These are phyloP conservation scores for Tretioscincus oriximinensis DNA, from an alignment of 2,113 vertebrate genomes.

Conservation along the genomic window DNA sequence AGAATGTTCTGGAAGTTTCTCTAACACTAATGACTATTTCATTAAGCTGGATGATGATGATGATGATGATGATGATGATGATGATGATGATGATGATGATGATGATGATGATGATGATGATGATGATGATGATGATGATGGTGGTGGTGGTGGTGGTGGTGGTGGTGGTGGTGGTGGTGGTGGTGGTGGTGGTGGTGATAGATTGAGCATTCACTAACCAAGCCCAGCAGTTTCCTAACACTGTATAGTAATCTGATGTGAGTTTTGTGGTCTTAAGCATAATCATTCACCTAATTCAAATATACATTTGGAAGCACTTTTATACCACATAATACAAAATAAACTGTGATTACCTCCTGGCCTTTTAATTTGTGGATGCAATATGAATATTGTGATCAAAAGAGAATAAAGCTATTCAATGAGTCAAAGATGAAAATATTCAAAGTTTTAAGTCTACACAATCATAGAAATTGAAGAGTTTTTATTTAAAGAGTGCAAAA, in stretches of 20 bases:
- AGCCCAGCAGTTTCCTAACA: slow-evolving; percentile 44
- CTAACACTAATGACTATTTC: slow-evolving; percentile 30
- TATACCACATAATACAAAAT: background rate
- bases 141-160: too few species aligned
- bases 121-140: too few species aligned
- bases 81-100: too few species aligned
- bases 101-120: too few species aligned
- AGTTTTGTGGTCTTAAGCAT: slow-evolving; percentile 33
- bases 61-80: too few species aligned
- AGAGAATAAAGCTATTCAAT: background rate
- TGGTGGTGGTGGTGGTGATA: background rate
- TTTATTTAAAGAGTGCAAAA: background rate
- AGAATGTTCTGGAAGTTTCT: slow-evolving; percentile 33
- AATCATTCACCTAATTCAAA: slow-evolving; percentile 26
- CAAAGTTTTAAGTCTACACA: background rate
- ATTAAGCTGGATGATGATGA: background rate
- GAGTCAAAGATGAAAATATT: background rate
- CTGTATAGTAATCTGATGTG: slow-evolving; percentile 26
- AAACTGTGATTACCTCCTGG: background rate
- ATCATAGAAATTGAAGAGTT: background rate
- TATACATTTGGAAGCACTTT: background rate
- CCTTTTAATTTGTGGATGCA: background rate
- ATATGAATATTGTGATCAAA: background rate
- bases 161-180: too few species aligned
- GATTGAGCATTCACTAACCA: slow-evolving; percentile 16